Evolutionary conservation across 2,113 vertebrate genomes (phyloP).

Genomic region (Pungitius pungitius): DNA sequence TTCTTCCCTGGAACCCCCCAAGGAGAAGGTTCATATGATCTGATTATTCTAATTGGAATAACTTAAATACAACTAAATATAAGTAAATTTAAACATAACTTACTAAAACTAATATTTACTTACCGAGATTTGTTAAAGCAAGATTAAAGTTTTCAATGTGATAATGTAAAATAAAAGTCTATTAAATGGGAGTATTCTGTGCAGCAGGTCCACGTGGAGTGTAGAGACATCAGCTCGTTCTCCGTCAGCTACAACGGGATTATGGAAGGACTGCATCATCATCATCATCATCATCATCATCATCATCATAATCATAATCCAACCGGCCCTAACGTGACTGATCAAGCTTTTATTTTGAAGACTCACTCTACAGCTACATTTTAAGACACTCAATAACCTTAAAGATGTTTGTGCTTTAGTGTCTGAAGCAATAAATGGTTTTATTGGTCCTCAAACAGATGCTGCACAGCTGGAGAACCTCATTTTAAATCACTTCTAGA

Average conservation of each 20-base stretch:
- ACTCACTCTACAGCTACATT: not conserved
- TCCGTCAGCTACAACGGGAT: conserved; percentile 23
- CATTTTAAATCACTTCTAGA: not conserved
- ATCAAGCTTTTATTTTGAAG: not conserved
- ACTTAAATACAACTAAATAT: not conserved
- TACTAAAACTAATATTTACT: no score
- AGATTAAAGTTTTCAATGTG: no score
- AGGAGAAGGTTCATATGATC: not conserved
- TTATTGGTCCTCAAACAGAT: not conserved
- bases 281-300: conserved; percentile 14
- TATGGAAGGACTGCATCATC: not conserved
- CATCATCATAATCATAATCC: conserved; percentile 6
- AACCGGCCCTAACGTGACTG: not conserved
- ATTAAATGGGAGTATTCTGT: no score
- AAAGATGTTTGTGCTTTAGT: not conserved
- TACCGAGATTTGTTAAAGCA: no score
- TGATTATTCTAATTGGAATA: not conserved
- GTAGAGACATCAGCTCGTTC: not conserved
- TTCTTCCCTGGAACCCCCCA: conserved; percentile 24
- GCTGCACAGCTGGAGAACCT: no score
- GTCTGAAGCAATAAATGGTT: not conserved
- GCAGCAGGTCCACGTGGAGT: no score
- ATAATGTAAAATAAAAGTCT: no score
- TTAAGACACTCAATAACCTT: not conserved
- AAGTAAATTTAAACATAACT: not conserved